Percentiles rank a stretch among this genome's conserved stretches.
These are phyloP conservation scores for Coelopa pilipes DNA, from an alignment of 2,888 invertebrate genomes.

Conservation along the genomic window DNA sequence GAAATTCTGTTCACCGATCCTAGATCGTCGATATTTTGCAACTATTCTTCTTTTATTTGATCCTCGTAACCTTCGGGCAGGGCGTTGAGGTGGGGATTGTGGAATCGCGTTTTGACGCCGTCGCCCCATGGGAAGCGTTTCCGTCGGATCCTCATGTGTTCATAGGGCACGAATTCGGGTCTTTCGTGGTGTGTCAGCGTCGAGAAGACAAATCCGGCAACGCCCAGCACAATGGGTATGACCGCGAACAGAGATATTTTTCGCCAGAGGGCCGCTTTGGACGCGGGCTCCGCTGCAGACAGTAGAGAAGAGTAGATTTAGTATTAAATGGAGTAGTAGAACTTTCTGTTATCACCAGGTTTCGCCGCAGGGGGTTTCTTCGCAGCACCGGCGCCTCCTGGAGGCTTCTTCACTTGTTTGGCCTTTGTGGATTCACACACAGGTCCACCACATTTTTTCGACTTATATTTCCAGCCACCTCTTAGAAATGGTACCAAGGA, in stretches of 20 bases:
- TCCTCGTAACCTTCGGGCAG: conserved; percentile 77
- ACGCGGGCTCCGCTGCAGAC: neutral
- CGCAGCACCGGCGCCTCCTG: neutral
- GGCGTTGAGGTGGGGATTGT: conserved; percentile 81
- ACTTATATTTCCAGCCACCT: neutral
- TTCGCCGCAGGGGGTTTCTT: too few species aligned
- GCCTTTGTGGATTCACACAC: neutral
- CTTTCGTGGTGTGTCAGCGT: conserved; percentile 52
- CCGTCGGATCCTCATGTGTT: conserved; percentile 77
- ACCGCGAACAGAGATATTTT: conserved; percentile 35
- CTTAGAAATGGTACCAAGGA: neutral
- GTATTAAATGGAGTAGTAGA: too few species aligned
- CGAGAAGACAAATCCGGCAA: conserved; percentile 37
- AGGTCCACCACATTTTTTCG: neutral
- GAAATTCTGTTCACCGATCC: neutral
- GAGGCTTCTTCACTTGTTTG: neutral
- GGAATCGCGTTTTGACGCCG: conserved; percentile 84
- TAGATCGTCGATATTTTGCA: neutral
- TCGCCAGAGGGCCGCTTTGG: neutral
- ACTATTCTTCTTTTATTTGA: conserved; percentile 5
- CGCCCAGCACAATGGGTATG: conserved; percentile 35
- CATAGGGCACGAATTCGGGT: conserved; percentile 78
- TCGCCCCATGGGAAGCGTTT: conserved; percentile 94
- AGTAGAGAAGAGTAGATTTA: too few species aligned
- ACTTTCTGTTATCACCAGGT: too few species aligned